phyloP scores from a whole-genome alignment of 2,888 invertebrate genomes.

The Platycnemis pennipes region DNA sequence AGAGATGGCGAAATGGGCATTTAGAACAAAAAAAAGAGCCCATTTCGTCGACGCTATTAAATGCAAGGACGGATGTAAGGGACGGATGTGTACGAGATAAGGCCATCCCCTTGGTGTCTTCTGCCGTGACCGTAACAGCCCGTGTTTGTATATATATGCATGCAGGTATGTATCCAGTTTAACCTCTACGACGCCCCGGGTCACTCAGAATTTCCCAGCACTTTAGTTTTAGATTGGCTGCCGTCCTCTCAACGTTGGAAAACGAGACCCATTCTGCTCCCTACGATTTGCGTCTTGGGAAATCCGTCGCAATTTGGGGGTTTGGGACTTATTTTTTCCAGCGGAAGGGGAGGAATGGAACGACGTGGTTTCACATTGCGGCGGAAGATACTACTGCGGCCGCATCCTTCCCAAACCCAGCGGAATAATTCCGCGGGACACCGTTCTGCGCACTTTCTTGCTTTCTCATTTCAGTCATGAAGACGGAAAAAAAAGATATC shows the following conservation, averaged over 20 bases:
- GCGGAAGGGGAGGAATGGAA: conserved; percentile 26
- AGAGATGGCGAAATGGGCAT: conserved; percentile 42
- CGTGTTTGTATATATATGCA: neutral
- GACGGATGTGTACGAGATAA: neutral
- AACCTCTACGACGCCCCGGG: conserved; percentile 58
- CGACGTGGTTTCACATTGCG: conserved; percentile 54
- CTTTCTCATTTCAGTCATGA: conserved; percentile 30
- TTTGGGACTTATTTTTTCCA: neutral
- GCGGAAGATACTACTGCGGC: conserved; percentile 44
- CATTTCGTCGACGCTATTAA: conserved; percentile 59
- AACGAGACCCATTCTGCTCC: conserved; percentile 58
- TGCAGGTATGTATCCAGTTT: conserved; percentile 50
- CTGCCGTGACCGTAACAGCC: conserved; percentile 34
- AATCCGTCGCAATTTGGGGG: conserved; percentile 63
- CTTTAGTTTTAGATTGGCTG: conserved; percentile 65
- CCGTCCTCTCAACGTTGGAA: conserved; percentile 50
- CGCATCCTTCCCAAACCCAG: conserved; percentile 62
- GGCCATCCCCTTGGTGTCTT: neutral
- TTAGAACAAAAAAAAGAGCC: conserved; percentile 41
- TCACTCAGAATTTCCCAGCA: conserved; percentile 32
- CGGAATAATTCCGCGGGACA: conserved; percentile 48
- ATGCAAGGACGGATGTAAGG: conserved; percentile 45
- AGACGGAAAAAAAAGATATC: conserved; percentile 40
- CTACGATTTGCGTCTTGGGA: conserved; percentile 64
- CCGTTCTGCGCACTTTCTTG: conserved; percentile 48